phyloP scores from a whole-genome alignment of 53 echinoderm and acorn worm genomes.

The Actinopyga echinites region DNA sequence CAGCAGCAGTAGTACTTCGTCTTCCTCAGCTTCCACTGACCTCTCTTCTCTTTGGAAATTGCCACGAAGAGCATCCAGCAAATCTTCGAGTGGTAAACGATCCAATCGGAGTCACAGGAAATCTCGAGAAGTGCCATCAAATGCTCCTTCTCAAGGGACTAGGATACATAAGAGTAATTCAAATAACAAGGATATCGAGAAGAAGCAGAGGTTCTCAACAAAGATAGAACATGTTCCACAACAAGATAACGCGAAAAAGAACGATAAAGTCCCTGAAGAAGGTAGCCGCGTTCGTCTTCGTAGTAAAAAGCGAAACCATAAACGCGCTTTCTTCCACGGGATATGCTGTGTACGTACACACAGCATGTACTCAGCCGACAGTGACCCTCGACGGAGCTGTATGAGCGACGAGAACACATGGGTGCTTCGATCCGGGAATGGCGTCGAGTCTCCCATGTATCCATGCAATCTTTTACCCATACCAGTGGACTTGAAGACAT shows the following conservation, averaged over 20 bases:
- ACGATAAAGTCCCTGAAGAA: not conserved
- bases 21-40: conserved; percentile 35
- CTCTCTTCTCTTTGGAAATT: conserved; percentile 40
- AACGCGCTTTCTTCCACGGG: conserved; percentile 21
- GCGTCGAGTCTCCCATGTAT: conserved; percentile 18
- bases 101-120: not conserved
- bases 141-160: not conserved
- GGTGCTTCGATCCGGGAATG: conserved; percentile 31
- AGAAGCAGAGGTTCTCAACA: not conserved
- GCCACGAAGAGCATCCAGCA: not conserved
- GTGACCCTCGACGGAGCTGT: conserved; percentile 5
- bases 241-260: not conserved
- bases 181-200: not conserved
- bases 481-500: no score
- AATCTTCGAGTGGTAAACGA: conserved; percentile 28
- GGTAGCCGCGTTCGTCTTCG: not conserved
- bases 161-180: not conserved
- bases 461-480: not conserved
- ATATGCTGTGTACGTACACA: conserved; percentile 37
- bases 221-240: not conserved
- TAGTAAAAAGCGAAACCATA: conserved; percentile 14
- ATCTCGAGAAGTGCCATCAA: not conserved
- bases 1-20: conserved; percentile 3
- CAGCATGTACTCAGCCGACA: conserved; percentile 31
- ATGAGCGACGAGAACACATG: conserved; percentile 3